Base-by-base conservation (phyloP, 2,888 invertebrate species). In the Ennomos erosarius region DNA sequence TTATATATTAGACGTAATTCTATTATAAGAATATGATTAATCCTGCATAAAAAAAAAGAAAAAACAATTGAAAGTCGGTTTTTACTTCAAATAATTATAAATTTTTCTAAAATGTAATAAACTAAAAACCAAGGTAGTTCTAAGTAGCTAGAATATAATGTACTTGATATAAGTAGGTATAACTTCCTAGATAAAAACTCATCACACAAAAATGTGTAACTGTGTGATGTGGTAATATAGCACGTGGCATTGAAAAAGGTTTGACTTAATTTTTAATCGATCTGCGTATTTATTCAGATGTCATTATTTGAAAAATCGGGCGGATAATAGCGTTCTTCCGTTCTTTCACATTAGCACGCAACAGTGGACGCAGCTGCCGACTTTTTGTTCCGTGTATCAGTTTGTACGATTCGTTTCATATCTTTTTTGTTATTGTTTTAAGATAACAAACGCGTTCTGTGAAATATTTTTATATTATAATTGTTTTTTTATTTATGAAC, bases 241-340 rank as follows among this genome's bases (percentile, higher is more conserved):
- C 74, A 69, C 74, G 72, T 63, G 75, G 8, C 9, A n/a, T 39
- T 37, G 40, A 58, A 69, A 68, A 71, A 65, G 63, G 62, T 72
- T 67, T 6, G 67, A 66, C 60, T 62, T 36, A 38, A 50, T 76
- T 81, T 79, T 73, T 69, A 69, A 66, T 64, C 63, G 65, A 68
- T 55, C 63, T 59, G 55, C 59, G 65, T 84, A 84, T 86, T 85
- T 85, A 78, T 79, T 81, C 85, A 84, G 82, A 77, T 84, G 84
- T 81, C 81, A 78, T 75, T 85, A 77, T 84, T 82, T 83, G 79
- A 79, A 72, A 77, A 79, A 81, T 79, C 77, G 74, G 39, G 56
- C 58, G 62, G 61, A 69, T 78, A 80, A 82, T 79, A 75, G 74
- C 60, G 71, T 74, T 75, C 71, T 72, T 74, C 73, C 60, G 71